These are phyloP conservation scores for Chunga burmeisteri DNA, from an alignment of 2,113 vertebrate species.

Conservation along the genomic window DNA sequence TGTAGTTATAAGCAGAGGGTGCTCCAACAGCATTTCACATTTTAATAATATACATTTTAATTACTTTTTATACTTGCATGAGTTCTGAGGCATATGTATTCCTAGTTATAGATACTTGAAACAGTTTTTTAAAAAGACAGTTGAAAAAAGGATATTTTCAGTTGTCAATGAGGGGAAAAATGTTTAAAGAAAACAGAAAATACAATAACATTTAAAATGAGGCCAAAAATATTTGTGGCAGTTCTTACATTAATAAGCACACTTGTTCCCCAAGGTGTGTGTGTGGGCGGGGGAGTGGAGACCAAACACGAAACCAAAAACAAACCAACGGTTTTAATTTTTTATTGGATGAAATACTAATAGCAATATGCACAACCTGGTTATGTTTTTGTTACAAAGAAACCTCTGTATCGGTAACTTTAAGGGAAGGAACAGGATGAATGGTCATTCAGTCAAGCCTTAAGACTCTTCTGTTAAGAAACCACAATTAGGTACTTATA, in stretches of 20 bases:
- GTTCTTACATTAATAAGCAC: background rate
- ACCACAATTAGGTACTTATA: background rate
- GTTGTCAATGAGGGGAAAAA: background rate
- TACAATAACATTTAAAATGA: background rate
- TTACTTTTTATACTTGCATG: background rate
- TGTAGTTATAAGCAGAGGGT: background rate
- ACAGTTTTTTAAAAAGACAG: background rate
- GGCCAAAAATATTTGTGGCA: background rate
- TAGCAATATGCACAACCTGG: background rate
- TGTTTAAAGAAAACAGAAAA: background rate
- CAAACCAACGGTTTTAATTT: background rate
- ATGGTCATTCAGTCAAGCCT: background rate
- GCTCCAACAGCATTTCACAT: background rate
- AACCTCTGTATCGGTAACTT: background rate
- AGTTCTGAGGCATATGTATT: background rate
- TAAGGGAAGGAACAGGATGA: background rate
- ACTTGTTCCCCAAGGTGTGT: background rate
- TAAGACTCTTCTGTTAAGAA: background rate
- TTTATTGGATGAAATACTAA: background rate
- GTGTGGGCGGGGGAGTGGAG: too few species aligned
- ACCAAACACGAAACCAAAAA: background rate
- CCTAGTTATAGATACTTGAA: background rate
- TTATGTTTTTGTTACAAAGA: background rate
- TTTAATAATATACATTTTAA: background rate
- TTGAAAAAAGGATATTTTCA: background rate